phyloP scores from a whole-genome alignment of 2,888 invertebrate species.

The Lasioglossum calceatum region DNA sequence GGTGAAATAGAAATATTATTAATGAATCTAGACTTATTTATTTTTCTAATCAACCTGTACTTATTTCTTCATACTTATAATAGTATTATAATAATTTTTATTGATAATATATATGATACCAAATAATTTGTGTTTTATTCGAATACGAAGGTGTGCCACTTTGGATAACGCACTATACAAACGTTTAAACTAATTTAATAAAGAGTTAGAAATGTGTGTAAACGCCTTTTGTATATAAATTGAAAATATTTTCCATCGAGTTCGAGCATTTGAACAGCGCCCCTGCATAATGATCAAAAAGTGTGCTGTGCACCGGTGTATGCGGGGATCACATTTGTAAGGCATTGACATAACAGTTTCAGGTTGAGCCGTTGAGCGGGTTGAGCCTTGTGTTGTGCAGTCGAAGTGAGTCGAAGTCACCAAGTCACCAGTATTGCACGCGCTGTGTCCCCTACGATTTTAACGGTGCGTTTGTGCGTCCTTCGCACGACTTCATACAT shows the following conservation, averaged over 20 bases:
- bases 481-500: not conserved
- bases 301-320: slow-evolving; percentile 30
- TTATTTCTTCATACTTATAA: too few relatives aligned
- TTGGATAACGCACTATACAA: too few relatives aligned
- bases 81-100: too few relatives aligned
- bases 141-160: too few relatives aligned
- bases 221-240: not conserved
- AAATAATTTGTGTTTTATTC: too few relatives aligned
- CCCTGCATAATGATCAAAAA: not conserved
- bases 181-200: not conserved
- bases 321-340: slow-evolving; percentile 38
- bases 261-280: not conserved
- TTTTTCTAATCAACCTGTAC: not conserved
- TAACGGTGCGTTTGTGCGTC: slow-evolving; percentile 21
- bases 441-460: slow-evolving; percentile 48
- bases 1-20: not conserved
- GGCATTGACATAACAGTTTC: slow-evolving; percentile 49
- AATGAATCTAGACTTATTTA: not conserved
- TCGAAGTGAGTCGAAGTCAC: slow-evolving; percentile 40
- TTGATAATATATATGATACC: too few relatives aligned
- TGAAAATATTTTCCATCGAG: not conserved
- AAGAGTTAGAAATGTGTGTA: not conserved
- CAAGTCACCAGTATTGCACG: slow-evolving; percentile 45
- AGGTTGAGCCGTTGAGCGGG: slow-evolving; percentile 4
- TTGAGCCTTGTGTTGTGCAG: slow-evolving; percentile 39